Evolutionary conservation across 2,113 vertebrate genomes (phyloP).

Genomic region (Paralichthys olivaceus): DNA sequence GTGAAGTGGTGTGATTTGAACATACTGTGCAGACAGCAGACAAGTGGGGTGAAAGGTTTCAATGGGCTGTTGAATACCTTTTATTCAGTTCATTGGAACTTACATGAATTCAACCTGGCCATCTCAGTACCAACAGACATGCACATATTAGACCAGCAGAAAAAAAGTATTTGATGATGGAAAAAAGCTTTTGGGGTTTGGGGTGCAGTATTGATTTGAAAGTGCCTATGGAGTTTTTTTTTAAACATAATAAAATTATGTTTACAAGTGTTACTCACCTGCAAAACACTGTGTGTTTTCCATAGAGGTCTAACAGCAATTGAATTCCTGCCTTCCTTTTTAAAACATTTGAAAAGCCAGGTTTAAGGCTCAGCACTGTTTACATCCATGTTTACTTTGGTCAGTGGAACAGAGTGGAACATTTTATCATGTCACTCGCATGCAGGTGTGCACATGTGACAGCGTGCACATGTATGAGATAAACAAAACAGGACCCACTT

Average conservation of each 20-base stretch:
- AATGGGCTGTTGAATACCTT: not conserved
- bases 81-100: not conserved
- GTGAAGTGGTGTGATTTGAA: not conserved
- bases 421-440: not conserved
- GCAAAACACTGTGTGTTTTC: not conserved
- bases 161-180: not conserved
- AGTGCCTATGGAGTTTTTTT: not conserved
- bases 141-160: not conserved
- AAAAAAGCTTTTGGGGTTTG: not conserved
- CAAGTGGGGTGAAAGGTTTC: not conserved
- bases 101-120: not conserved
- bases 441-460: not conserved
- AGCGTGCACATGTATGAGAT: not conserved
- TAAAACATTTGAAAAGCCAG: not conserved
- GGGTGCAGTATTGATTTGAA: not conserved
- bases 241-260: not conserved
- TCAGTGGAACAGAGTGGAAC: not conserved
- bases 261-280: not conserved
- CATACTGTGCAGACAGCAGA: constrained; percentile 3
- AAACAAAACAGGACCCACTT: not conserved
- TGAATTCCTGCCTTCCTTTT: not conserved
- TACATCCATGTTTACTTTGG: not conserved
- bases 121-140: not conserved
- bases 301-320: not conserved
- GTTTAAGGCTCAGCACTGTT: not conserved